Base-by-base conservation (phyloP, 2,888 invertebrate genomes). In the Drosophila antonietae region DNA sequence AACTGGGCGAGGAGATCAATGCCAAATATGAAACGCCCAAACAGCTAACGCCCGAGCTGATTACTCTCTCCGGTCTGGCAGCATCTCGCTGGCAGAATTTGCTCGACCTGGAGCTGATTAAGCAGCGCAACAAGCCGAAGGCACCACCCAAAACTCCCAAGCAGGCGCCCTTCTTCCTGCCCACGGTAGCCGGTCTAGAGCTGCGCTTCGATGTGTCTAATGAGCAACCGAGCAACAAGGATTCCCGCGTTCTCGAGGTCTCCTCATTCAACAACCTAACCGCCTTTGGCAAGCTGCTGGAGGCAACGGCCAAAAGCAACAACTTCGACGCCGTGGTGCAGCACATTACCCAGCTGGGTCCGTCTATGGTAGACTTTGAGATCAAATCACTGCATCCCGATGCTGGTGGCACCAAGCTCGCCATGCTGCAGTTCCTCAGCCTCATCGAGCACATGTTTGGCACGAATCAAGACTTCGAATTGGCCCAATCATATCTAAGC, bases 131-230 rank as follows among this genome's bases (percentile, higher is more conserved):
- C 92, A 98, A 97, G 90, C 98, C 99, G 0, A 97, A 96, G 92
- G 95, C 96, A 57, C 95, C 97, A 0, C 95, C 96, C 0, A 97
- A 97, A 88, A 94, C 95, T 2, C 96, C 97, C 0, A 97, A 97
- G 93, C 95, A 96, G 1, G 99, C 98, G 0, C 99, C 99, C 0
- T 99, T 99, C 94, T 99, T 99, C 92, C 93, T 99, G 58, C 98
- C 99, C 0, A 98, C 98, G 0, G 94, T 98, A 64, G 95, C 97
- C 0, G 96, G 97, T 1, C 93, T 98, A 20, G 95, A 97, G 81
- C 93, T 97, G 8, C 95, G 96, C 91, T 99, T 99, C 92, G 97
- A 97, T 91, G 91, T 96, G 3, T 93, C 94, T 5, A 93, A 94
- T 63, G 78, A 76, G 0, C 52, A 72, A 0, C 28, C 41, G 3